Percentiles rank a stretch among this genome's conserved stretches.
Conservation (phyloP, 2,888 invertebrate genomes). For the Melitaea athalia region DNA sequence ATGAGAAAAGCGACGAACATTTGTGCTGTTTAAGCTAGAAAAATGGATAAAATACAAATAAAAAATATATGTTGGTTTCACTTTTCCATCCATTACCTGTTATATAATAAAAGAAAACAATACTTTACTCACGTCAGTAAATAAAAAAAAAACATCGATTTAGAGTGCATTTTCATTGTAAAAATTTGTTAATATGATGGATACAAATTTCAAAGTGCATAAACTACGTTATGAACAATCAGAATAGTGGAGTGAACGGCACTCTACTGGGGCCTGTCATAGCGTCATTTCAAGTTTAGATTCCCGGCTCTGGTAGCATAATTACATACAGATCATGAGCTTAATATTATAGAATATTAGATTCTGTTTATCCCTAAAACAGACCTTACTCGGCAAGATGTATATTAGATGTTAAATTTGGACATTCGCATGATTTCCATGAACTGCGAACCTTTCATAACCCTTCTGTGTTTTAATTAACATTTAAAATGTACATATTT, state of each 20-base stretch:
- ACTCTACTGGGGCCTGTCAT: slow-evolving; percentile 40
- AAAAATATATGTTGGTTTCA: background rate
- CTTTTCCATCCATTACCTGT: background rate
- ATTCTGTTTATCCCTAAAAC: slow-evolving; percentile 23
- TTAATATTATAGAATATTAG: slow-evolving; percentile 36
- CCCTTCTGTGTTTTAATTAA: background rate
- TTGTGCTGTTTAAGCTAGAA: no score
- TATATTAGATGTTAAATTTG: slow-evolving; percentile 6
- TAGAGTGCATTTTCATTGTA: background rate
- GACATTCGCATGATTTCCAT: slow-evolving; percentile 30
- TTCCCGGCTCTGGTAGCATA: slow-evolving; percentile 39
- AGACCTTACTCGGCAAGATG: slow-evolving; percentile 6
- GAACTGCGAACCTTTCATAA: background rate
- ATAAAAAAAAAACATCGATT: background rate
- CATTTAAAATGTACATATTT: slow-evolving; percentile 6
- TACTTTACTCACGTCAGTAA: background rate
- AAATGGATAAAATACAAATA: no score
- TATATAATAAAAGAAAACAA: background rate
- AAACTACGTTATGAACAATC: slow-evolving; percentile 37
- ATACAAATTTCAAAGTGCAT: slow-evolving; percentile 28
- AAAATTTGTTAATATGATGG: slow-evolving; percentile 19
- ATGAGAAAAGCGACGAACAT: no score
- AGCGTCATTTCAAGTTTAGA: slow-evolving; percentile 41
- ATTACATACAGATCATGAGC: slow-evolving; percentile 37
- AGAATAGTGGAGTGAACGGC: slow-evolving; percentile 36